These are phyloP conservation scores for Pelagia noctiluca DNA, from an alignment of 30 jellyfish, hydroid and myxozoan genomes.

Conservation along the genomic window DNA sequence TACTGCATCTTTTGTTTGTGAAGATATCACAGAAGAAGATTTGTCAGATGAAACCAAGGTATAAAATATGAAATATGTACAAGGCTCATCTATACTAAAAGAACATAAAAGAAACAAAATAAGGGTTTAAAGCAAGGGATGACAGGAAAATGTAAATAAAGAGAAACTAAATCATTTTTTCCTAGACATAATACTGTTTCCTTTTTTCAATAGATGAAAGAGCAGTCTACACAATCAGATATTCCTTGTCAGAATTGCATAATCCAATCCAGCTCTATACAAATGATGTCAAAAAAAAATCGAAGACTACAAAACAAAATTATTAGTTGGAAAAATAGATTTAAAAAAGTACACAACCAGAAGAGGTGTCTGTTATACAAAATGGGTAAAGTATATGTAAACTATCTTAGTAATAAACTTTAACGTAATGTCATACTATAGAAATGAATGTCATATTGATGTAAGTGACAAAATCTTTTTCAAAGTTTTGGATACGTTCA, in stretches of 20 bases:
- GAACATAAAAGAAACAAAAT: no score
- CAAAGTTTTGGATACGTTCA: conserved; percentile 1
- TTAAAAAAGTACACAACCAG: conserved; percentile 28
- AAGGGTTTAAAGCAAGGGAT: no score
- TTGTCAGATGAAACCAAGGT: no score
- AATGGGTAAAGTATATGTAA: neutral
- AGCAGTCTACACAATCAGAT: neutral
- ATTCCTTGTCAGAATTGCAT: neutral
- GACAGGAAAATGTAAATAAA: no score
- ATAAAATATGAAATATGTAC: no score
- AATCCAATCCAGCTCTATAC: neutral
- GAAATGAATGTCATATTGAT: neutral
- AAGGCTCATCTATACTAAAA: no score
- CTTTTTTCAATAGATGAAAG: neutral
- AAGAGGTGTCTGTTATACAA: conserved; percentile 35
- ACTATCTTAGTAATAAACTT: neutral
- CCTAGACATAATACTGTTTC: no score
- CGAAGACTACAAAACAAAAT: conserved; percentile 12
- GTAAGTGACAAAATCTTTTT: neutral
- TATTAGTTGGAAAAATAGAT: conserved; percentile 24
- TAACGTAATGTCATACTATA: neutral
- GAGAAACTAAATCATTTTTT: no score
- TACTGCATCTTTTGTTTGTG: no score
- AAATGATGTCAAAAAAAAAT: conserved; percentile 4
- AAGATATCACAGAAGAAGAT: no score